phyloP scores from a whole-genome alignment of 2,888 invertebrate species.

The Agrenia bidenticulata region DNA sequence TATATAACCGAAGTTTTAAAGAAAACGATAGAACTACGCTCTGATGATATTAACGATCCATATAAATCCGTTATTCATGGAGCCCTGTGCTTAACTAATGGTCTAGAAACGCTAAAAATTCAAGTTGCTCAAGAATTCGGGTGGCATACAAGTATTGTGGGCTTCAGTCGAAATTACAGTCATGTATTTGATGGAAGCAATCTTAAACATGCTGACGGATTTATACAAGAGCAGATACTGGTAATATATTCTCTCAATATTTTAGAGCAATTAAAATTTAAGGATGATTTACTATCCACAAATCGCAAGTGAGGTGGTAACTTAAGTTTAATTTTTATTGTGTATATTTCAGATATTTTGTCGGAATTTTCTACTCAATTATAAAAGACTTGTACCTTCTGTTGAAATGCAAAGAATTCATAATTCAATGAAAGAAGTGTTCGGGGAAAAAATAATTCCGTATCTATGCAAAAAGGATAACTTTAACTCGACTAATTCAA shows the following conservation, averaged over 20 bases:
- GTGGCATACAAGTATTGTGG: conserved; percentile 24
- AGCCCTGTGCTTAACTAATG: conserved; percentile 27
- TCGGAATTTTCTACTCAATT: conserved; percentile 26
- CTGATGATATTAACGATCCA: conserved; percentile 16
- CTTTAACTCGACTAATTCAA: not conserved
- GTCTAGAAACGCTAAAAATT: conserved; percentile 27
- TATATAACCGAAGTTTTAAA: conserved; percentile 33
- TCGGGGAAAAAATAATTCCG: conserved; percentile 24
- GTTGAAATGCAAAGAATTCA: conserved; percentile 18
- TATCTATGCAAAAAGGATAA: not conserved
- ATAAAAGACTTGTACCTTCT: conserved; percentile 17
- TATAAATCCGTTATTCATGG: conserved; percentile 30
- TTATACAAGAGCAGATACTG: conserved; percentile 31
- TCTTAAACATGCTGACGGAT: conserved; percentile 19
- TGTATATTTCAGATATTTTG: conserved; percentile 27
- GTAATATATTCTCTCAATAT: too few relatives aligned
- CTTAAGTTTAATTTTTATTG: not conserved
- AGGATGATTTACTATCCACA: too few relatives aligned
- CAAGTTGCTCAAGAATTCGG: conserved; percentile 36
- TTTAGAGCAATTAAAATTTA: too few relatives aligned
- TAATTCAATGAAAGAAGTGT: conserved; percentile 12
- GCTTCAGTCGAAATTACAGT: conserved; percentile 18
- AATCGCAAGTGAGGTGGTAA: too few relatives aligned
- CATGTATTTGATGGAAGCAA: conserved; percentile 15
- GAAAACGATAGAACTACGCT: conserved; percentile 19